Evolutionary conservation across 2,113 vertebrate genomes (phyloP).

Genomic region (Lepus europaeus): DNA sequence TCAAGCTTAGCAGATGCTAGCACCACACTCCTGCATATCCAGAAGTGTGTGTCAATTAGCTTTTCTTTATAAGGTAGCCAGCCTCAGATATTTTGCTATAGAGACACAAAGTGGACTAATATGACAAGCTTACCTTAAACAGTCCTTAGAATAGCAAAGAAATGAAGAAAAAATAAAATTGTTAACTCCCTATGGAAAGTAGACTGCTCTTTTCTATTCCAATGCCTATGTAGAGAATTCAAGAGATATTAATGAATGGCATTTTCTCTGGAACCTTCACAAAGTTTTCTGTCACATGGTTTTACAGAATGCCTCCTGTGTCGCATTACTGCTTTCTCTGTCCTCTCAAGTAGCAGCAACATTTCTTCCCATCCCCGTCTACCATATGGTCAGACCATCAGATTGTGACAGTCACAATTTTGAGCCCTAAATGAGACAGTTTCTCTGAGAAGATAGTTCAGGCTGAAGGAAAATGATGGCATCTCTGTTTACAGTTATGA

Average conservation of each 20-base stretch:
- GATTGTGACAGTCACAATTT: background rate
- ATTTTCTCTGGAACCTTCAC: slow-evolving; percentile 12
- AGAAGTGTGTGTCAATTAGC: too few species aligned
- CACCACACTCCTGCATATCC: too few species aligned
- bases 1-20: too few species aligned
- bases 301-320: background rate
- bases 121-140: background rate
- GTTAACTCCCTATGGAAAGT: background rate
- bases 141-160: background rate
- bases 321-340: background rate
- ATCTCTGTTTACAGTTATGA: background rate
- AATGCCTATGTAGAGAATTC: background rate
- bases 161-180: background rate
- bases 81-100: too few species aligned
- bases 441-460: background rate
- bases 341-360: background rate
- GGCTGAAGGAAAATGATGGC: background rate
- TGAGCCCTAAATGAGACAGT: background rate
- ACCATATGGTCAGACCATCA: background rate
- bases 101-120: too few species aligned
- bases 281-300: background rate
- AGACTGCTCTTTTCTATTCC: background rate
- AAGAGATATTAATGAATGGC: background rate
- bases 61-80: too few species aligned
- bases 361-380: background rate